These are phyloP conservation scores for Butorides virescens DNA, from an alignment of 2,113 vertebrate genomes.

Conservation along the genomic window DNA sequence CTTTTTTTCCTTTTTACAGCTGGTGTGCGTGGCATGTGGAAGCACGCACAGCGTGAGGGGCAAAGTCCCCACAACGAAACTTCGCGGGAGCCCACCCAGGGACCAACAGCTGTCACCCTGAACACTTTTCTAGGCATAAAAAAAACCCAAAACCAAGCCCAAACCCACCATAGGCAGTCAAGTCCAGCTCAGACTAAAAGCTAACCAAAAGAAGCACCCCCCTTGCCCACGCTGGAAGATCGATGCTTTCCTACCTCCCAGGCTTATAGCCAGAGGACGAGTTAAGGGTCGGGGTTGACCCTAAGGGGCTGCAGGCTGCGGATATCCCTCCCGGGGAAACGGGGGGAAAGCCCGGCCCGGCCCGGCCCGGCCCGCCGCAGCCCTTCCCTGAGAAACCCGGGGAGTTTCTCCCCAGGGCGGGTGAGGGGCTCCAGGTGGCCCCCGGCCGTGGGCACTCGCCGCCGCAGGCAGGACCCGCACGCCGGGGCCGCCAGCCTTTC, in stretches of 20 bases:
- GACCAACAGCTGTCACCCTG: not conserved
- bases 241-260: not conserved
- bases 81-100: accelerated
- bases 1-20: not conserved
- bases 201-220: not conserved
- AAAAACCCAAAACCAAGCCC: too few species aligned
- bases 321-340: not conserved
- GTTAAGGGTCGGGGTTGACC: not conserved
- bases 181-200: not conserved
- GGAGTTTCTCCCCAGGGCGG: not conserved
- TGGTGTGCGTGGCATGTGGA: not conserved
- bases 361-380: not conserved
- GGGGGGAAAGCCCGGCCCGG: not conserved
- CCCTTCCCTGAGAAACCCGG: not conserved
- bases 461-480: not conserved
- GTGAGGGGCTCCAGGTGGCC: not conserved
- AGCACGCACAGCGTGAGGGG: not conserved
- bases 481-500: not conserved
- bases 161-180: not conserved
- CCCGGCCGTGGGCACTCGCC: not conserved
- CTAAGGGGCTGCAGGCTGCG: not conserved
- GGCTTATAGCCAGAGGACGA: not conserved
- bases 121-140: too few species aligned
- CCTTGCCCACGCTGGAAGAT: not conserved
- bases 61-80: not conserved